phyloP scores from a whole-genome alignment of 2,797 vertebrate genomes.

The Chelon auratus region DNA sequence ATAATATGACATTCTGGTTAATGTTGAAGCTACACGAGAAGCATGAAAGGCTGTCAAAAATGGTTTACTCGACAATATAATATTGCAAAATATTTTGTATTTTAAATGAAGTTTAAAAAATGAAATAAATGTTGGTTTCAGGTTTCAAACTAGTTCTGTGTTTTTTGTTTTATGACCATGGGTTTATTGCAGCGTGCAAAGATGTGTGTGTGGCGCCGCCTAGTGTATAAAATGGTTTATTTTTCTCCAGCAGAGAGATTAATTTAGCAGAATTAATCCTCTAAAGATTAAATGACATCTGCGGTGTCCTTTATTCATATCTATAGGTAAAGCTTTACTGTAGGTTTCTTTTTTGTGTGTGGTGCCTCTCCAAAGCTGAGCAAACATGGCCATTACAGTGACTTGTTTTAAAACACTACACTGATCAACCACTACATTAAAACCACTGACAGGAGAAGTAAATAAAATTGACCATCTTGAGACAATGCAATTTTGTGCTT shows the following conservation, averaged over 20 bases:
- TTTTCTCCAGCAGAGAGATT: neutral
- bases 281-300: conserved; percentile 49
- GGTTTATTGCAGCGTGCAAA: neutral
- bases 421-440: too few species aligned
- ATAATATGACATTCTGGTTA: conserved; percentile 83
- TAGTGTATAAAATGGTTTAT: conserved; percentile 23
- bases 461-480: too few species aligned
- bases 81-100: conserved; percentile 95
- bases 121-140: conserved; percentile 96
- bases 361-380: neutral
- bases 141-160: conserved; percentile 77
- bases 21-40: conserved; percentile 88
- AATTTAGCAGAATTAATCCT: conserved; percentile 13
- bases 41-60: conserved; percentile 90
- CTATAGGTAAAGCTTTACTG: neutral
- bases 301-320: neutral
- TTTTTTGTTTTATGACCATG: conserved; percentile 13
- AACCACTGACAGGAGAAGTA: too few species aligned
- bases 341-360: too few species aligned
- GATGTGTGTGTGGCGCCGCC: conserved; percentile 38
- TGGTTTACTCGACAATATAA: conserved; percentile 89
- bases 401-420: too few species aligned
- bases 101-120: conserved; percentile 85
- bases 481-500: too few species aligned
- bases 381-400: neutral